Percentiles rank a stretch among this genome's conserved stretches.
phyloP scores from a whole-genome alignment of 2,113 vertebrate genomes.

The Furnarius figulus region DNA sequence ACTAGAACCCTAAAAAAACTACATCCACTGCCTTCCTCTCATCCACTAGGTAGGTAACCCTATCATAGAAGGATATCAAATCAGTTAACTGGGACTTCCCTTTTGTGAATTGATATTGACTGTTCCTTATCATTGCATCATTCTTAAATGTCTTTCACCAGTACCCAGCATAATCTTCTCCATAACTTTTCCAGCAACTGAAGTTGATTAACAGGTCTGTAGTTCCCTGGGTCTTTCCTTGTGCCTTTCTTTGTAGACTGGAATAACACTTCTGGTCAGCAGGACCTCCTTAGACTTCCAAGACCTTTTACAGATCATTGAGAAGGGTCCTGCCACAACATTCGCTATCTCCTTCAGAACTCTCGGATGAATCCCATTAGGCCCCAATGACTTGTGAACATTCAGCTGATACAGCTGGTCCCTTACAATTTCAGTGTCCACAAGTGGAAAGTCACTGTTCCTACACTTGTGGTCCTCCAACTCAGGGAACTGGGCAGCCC shows the following conservation, averaged over 20 bases:
- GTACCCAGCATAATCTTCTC: background rate
- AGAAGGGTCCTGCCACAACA: background rate
- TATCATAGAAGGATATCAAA: background rate
- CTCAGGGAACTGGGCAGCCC: background rate
- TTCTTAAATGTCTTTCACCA: background rate
- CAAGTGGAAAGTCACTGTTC: background rate
- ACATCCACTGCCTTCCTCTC: background rate
- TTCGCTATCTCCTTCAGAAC: background rate
- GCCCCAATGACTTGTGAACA: background rate
- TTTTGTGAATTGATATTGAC: background rate
- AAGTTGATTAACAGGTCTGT: background rate
- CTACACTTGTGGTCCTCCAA: background rate
- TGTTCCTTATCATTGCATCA: background rate
- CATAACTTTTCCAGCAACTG: background rate
- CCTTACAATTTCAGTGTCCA: background rate
- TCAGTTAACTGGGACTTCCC: background rate
- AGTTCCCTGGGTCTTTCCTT: background rate
- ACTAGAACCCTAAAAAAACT: background rate
- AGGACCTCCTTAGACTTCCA: background rate
- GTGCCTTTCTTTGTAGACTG: background rate
- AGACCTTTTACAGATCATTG: background rate
- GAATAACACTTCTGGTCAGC: background rate
- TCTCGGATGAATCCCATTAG: background rate
- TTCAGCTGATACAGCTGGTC: background rate
- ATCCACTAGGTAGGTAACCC: background rate